Conservation (phyloP, 30 jellyfish, hydroid and myxozoan species). For the Chrysaora quinquecirrha region DNA sequence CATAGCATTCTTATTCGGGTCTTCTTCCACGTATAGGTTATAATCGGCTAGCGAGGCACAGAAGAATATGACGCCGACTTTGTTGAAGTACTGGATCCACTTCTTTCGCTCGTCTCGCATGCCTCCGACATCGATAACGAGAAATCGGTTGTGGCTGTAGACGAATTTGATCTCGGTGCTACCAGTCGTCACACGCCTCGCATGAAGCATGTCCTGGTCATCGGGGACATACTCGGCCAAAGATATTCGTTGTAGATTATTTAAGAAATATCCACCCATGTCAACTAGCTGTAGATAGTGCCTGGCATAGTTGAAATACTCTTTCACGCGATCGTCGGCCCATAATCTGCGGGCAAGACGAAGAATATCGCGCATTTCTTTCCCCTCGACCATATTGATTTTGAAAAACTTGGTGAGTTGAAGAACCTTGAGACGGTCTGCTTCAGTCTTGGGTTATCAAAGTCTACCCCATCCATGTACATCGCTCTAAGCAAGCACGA, state of each 20-base stretch:
- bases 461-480: slow-evolving; percentile 68
- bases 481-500: slow-evolving; percentile 56
- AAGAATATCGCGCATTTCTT: slow-evolving; percentile 57
- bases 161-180: slow-evolving; percentile 63
- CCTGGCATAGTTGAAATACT: slow-evolving; percentile 61
- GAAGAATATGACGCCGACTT: slow-evolving; percentile 63
- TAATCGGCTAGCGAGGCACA: slow-evolving; percentile 67
- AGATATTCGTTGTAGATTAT: slow-evolving; percentile 62
- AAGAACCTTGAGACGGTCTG: slow-evolving; percentile 54
- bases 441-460: slow-evolving; percentile 58
- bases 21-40: slow-evolving; percentile 61
- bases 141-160: slow-evolving; percentile 51
- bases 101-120: slow-evolving; percentile 67
- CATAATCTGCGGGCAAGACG: slow-evolving; percentile 57
- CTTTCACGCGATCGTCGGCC: slow-evolving; percentile 68
- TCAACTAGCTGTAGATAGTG: slow-evolving; percentile 58
- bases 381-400: slow-evolving; percentile 64
- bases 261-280: slow-evolving; percentile 61
- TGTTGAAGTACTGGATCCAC: slow-evolving; percentile 66
- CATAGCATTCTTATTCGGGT: slow-evolving; percentile 66
- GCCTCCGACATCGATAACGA: slow-evolving; percentile 68
- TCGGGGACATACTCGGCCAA: slow-evolving; percentile 61
- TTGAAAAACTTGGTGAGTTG: slow-evolving; percentile 62
- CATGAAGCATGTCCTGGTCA: slow-evolving; percentile 66
- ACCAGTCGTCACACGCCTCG: slow-evolving; percentile 68